Percentiles rank a stretch among this genome's conserved stretches.
Conservation (phyloP, 1,140 invertebrate genomes). For the Onthophagus taurus region DNA sequence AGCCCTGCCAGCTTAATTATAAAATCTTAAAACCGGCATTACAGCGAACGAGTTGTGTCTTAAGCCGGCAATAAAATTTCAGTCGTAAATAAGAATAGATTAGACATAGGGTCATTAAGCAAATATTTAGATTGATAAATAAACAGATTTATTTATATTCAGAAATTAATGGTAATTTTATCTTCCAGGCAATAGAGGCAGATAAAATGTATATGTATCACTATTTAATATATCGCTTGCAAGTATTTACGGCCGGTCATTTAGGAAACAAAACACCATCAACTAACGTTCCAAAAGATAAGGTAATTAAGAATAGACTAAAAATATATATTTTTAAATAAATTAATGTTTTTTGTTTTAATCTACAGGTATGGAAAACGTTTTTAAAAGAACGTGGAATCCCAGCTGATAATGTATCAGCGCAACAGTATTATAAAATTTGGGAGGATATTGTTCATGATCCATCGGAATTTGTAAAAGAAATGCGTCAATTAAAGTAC, state of each 20-base stretch:
- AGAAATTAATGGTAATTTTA: too few species aligned
- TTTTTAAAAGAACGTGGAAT: conserved; percentile 24
- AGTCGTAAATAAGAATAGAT: too few species aligned
- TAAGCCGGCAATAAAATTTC: too few species aligned
- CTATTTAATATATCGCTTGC: conserved; percentile 29
- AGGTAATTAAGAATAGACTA: conserved; percentile 20
- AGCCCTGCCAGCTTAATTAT: too few species aligned
- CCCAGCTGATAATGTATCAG: conserved; percentile 18
- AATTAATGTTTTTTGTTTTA: conserved; percentile 3
- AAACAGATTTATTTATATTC: too few species aligned
- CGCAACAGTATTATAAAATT: conserved; percentile 27
- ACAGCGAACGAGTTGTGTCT: too few species aligned
- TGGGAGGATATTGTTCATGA: conserved; percentile 30
- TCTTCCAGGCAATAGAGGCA: conserved; percentile 25
- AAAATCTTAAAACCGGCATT: too few species aligned
- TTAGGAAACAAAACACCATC: conserved; percentile 22
- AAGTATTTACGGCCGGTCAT: conserved; percentile 26
- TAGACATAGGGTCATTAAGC: too few species aligned
- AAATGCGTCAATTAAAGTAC: conserved; percentile 2
- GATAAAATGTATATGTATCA: conserved; percentile 32
- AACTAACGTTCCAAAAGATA: conserved; percentile 16
- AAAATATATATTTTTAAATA: conserved; percentile 1
- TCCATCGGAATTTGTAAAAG: conserved; percentile 14
- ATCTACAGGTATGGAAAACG: conserved; percentile 27
- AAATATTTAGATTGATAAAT: too few species aligned